A percentile compares a stretch with the other conserved stretches of the same genome.
Conservation (phyloP, 2,113 vertebrate genomes). For the Apteryx owenii region DNA sequence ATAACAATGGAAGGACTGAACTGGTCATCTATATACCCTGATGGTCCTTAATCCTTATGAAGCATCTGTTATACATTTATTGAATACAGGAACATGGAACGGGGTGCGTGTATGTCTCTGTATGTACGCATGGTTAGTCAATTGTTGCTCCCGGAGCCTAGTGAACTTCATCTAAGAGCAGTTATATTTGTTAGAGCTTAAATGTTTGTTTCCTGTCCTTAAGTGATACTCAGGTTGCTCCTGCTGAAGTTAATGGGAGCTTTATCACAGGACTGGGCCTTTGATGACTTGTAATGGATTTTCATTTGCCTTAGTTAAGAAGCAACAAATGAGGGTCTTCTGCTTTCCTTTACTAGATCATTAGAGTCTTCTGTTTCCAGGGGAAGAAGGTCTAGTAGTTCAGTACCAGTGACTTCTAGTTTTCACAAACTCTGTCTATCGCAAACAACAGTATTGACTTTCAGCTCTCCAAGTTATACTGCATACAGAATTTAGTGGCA, state of each 20-base stretch:
- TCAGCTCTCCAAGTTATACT: background rate
- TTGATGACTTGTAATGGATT: background rate
- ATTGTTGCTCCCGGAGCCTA: background rate
- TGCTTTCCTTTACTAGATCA: background rate
- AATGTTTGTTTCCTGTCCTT: background rate
- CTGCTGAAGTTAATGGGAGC: background rate
- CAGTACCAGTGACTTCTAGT: background rate
- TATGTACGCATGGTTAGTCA: background rate
- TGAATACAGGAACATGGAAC: background rate
- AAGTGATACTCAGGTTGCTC: background rate
- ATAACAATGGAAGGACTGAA: slow-evolving; percentile 1
- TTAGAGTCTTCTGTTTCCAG: background rate
- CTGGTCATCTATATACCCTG: background rate
- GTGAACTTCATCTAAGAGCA: background rate
- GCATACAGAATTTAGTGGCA: background rate
- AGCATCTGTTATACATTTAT: background rate
- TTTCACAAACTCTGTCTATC: background rate
- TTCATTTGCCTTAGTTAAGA: slow-evolving; percentile 17
- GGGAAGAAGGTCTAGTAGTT: background rate
- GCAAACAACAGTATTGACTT: background rate
- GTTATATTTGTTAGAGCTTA: background rate
- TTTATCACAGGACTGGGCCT: background rate
- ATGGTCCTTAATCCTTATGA: background rate
- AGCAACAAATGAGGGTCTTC: background rate
- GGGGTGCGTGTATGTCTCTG: background rate